A percentile compares a stretch with the other conserved stretches of the same genome.
Conservation (phyloP, 2,888 invertebrate genomes). For the Caenorhabditis macrosperma region DNA sequence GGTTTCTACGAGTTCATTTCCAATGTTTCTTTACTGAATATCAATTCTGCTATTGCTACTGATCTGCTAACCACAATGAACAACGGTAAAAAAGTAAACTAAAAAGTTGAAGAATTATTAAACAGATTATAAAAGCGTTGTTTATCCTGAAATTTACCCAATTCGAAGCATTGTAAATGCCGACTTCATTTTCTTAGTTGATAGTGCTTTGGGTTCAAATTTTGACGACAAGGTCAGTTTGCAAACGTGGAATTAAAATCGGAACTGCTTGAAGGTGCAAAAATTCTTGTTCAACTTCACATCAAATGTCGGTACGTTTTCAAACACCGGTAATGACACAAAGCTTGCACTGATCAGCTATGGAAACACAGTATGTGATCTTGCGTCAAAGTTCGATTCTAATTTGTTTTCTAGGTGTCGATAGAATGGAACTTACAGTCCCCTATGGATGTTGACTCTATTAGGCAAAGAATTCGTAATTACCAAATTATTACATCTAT, state of each 20-base stretch:
- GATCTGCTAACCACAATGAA: constrained; percentile 34
- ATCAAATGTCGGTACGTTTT: constrained; percentile 45
- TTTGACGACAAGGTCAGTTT: background rate
- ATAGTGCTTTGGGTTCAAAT: constrained; percentile 22
- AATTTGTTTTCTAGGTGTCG: background rate
- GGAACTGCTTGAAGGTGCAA: constrained; percentile 13
- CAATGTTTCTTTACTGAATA: constrained; percentile 23
- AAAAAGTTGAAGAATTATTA: too few species aligned
- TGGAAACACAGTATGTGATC: constrained; percentile 27
- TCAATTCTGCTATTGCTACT: constrained; percentile 15
- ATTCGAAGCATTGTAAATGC: constrained; percentile 17
- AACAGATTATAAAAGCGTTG: constrained; percentile 49
- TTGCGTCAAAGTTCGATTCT: background rate
- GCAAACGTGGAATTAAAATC: background rate
- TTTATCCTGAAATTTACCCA: constrained; percentile 47
- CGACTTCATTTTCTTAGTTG: constrained; percentile 48
- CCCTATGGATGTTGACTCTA: constrained; percentile 18
- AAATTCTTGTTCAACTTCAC: constrained; percentile 35
- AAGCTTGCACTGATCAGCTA: constrained; percentile 44
- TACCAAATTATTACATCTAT: constrained; percentile 11
- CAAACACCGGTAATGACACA: constrained; percentile 37
- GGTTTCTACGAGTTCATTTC: constrained; percentile 45
- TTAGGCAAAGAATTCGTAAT: constrained; percentile 17
- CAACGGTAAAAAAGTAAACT: constrained; percentile 20
- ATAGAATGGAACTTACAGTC: constrained; percentile 18